phyloP scores from a whole-genome alignment of 2,797 vertebrate genomes.

The Rhinogobio ventralis region DNA sequence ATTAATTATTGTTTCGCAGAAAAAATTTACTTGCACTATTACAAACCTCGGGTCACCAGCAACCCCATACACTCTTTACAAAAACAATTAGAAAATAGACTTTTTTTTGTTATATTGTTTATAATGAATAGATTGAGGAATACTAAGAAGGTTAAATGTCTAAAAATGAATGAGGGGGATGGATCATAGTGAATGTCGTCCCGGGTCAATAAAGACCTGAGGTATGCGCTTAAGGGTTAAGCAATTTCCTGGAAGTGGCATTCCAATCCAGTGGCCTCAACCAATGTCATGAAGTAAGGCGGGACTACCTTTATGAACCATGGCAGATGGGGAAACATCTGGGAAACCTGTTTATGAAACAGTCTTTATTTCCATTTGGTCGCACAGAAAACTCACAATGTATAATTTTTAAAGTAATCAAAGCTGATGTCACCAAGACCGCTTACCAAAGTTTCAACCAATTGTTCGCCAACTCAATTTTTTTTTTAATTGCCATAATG shows the following conservation, averaged over 20 bases:
- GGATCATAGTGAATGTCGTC: background rate
- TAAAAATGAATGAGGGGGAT: background rate
- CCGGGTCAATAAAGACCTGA: background rate
- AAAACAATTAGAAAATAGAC: background rate
- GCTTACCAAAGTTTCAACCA: background rate
- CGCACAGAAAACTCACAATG: background rate
- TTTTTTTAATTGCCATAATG: background rate
- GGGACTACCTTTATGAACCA: background rate
- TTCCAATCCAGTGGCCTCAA: background rate
- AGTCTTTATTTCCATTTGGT: background rate
- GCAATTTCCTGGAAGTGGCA: background rate
- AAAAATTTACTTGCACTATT: background rate
- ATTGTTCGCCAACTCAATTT: background rate
- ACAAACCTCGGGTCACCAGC: no score
- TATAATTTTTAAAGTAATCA: background rate
- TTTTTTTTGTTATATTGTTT: background rate
- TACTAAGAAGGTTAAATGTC: background rate
- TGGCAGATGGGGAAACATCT: no score
- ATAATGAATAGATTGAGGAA: background rate
- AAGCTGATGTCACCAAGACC: background rate
- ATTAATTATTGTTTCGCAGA: no score
- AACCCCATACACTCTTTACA: background rate
- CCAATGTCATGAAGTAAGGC: background rate
- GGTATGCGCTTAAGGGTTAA: background rate
- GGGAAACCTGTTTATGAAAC: background rate